Conservation (phyloP, 2,888 invertebrate species). For the Fissipunctia ypsillon region DNA sequence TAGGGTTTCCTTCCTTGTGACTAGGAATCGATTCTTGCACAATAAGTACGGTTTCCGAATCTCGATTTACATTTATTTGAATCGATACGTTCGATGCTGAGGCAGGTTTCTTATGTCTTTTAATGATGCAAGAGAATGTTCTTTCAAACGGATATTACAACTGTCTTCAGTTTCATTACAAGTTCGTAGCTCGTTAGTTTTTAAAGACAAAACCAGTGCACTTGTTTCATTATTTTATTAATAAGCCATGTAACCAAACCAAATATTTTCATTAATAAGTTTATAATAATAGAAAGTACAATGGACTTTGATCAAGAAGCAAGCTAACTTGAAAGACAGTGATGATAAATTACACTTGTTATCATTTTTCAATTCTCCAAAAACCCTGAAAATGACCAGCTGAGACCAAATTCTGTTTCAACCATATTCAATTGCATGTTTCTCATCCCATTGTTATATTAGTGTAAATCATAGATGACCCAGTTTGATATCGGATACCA, state of each 20-base stretch:
- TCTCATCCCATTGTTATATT: constrained; percentile 49
- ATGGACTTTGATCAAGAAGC: not conserved
- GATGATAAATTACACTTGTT: constrained; percentile 6
- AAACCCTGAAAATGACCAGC: not conserved
- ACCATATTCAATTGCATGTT: constrained; percentile 42
- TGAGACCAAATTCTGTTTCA: constrained; percentile 29
- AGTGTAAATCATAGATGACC: constrained; percentile 52
- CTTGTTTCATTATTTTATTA: not conserved
- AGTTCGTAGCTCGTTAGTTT: not conserved
- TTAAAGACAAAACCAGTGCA: not conserved
- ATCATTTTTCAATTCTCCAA: not conserved
- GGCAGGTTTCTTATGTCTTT: constrained; percentile 17
- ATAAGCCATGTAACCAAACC: not conserved
- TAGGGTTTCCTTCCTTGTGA: constrained; percentile 79
- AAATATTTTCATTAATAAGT: not conserved
- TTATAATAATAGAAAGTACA: not conserved
- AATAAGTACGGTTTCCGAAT: constrained; percentile 60
- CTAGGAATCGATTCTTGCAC: constrained; percentile 67
- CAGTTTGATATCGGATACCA: constrained; percentile 34
- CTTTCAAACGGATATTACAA: not conserved
- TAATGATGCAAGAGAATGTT: not conserved
- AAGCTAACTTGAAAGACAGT: not conserved
- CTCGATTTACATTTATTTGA: constrained; percentile 53
- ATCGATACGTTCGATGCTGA: constrained; percentile 32
- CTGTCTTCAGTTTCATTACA: constrained; percentile 3